phyloP scores from a whole-genome alignment of 2,113 vertebrate species.

The Lutjanus erythropterus region DNA sequence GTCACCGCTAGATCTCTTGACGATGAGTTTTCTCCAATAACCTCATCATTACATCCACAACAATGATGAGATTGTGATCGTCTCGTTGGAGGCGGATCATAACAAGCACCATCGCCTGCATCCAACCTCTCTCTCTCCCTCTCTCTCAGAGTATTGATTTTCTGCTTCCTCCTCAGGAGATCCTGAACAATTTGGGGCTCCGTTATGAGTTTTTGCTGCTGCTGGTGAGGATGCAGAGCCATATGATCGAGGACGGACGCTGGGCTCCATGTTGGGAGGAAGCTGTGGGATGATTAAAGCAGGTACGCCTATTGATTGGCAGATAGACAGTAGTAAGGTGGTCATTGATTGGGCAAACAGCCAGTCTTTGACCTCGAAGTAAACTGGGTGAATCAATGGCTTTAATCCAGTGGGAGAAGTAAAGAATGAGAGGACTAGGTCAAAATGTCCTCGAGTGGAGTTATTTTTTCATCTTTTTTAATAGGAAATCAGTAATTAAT shows the following conservation, averaged over 20 bases:
- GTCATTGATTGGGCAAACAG: conserved; percentile 78
- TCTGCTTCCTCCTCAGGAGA: conserved; percentile 21
- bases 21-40: neutral
- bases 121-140: conserved; percentile 16
- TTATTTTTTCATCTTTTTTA: conserved; percentile 3
- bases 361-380: conserved; percentile 65
- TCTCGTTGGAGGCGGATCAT: neutral
- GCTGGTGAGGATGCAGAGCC: conserved; percentile 17
- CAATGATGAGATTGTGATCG: neutral
- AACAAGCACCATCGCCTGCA: neutral
- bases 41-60: neutral
- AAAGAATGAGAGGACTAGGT: conserved; percentile 6
- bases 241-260: conserved; percentile 28
- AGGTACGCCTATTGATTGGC: conserved; percentile 76
- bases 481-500: neutral
- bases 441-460: neutral
- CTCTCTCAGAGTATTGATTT: conserved; percentile 42
- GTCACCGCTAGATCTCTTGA: neutral
- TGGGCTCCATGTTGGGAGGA: conserved; percentile 42
- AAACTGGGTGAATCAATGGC: conserved; percentile 71
- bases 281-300: conserved; percentile 69
- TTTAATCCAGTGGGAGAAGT: conserved; percentile 56
- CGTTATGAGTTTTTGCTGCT: conserved; percentile 25
- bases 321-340: conserved; percentile 61
- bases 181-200: conserved; percentile 2